These are phyloP conservation scores for Sebastes dallii DNA, from an alignment of 2,797 vertebrate genomes.

Conservation along the genomic window DNA sequence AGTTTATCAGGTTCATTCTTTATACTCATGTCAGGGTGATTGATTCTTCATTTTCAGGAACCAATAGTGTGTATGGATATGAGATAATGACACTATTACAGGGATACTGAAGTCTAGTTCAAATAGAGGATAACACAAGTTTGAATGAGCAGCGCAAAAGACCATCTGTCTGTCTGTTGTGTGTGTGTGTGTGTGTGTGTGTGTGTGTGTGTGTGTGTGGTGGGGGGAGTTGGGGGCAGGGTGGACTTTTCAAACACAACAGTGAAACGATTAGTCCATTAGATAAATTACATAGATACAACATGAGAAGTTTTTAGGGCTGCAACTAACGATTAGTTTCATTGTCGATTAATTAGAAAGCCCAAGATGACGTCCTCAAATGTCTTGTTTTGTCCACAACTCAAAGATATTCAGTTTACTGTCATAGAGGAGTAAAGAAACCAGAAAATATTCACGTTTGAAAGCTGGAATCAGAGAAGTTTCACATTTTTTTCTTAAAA, in stretches of 20 bases:
- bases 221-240: not conserved
- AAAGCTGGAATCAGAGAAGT: too few species aligned
- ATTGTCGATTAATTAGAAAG: too few species aligned
- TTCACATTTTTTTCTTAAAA: too few species aligned
- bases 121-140: conserved; percentile 16
- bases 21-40: not conserved
- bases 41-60: not conserved
- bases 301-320: too few species aligned
- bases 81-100: not conserved
- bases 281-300: not conserved
- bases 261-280: not conserved
- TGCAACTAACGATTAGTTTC: too few species aligned
- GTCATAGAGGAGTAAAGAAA: too few species aligned
- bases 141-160: conserved; percentile 33
- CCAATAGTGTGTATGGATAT: not conserved
- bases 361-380: too few species aligned
- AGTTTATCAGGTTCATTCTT: not conserved
- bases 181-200: not conserved
- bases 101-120: not conserved
- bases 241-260: not conserved
- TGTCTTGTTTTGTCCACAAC: too few species aligned
- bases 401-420: too few species aligned
- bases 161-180: conserved; percentile 54
- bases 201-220: not conserved
- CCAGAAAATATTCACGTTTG: too few species aligned